Evolutionary conservation across 2,113 vertebrate species (phyloP).

Genomic region (Ancistrus triradiatus): DNA sequence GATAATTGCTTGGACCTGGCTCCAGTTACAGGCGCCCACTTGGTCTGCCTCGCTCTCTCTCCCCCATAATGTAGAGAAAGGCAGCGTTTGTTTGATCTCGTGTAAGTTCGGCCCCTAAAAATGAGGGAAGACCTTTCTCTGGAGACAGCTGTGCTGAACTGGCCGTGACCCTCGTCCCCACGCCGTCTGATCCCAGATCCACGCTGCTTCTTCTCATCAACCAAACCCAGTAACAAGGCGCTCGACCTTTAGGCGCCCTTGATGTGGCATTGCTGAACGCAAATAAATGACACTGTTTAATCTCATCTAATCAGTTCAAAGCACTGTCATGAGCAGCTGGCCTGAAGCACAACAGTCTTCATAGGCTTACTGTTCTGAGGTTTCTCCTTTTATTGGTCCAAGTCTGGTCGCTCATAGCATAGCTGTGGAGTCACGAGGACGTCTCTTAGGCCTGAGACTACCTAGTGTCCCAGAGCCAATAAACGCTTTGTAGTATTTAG

Average conservation of each 20-base stretch:
- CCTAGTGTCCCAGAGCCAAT: too few species aligned
- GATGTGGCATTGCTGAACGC: slow-evolving; percentile 29
- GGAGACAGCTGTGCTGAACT: slow-evolving; percentile 33
- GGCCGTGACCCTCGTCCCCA: slow-evolving; percentile 24
- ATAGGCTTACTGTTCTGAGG: too few species aligned
- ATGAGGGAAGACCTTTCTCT: slow-evolving; percentile 34
- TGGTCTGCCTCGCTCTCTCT: slow-evolving; percentile 16
- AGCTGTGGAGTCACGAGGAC: too few species aligned
- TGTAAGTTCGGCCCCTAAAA: slow-evolving; percentile 33
- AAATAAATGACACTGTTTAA: slow-evolving; percentile 25
- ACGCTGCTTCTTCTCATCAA: not conserved
- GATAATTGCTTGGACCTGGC: slow-evolving; percentile 52
- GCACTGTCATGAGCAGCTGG: slow-evolving; percentile 8
- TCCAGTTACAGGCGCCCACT: slow-evolving; percentile 45
- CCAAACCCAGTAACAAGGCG: slow-evolving; percentile 14
- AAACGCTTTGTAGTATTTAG: too few species aligned
- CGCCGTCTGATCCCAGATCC: slow-evolving; percentile 10
- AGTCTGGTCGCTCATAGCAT: too few species aligned
- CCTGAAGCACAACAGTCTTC: not conserved
- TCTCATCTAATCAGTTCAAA: slow-evolving; percentile 13
- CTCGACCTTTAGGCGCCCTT: slow-evolving; percentile 15
- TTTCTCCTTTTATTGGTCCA: too few species aligned
- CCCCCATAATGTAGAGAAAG: slow-evolving; percentile 31
- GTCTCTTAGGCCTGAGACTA: too few species aligned
- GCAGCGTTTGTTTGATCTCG: slow-evolving; percentile 39